Base-by-base conservation (phyloP, 2,797 vertebrate genomes). In the Podargus strigoides region DNA sequence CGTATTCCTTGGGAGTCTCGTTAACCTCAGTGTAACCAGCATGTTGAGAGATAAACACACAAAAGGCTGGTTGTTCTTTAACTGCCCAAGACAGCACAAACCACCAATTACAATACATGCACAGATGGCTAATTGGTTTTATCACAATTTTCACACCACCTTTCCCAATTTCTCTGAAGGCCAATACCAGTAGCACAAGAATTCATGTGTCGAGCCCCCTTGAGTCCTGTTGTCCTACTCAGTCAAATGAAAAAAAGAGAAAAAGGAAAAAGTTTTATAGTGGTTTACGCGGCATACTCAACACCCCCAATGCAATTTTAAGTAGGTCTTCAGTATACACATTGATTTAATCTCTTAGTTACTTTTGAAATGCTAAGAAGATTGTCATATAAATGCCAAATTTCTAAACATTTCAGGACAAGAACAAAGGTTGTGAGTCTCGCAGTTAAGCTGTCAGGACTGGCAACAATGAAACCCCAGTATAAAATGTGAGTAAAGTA, bases 51-150 rank as follows among this genome's bases (percentile, higher is more conserved):
- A 74, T 8, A 94, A 94, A 86, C 79, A 77, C 16, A 41, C 55
- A 81, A 81, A 89, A 81, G 53, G 7, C 62, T 78, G 46, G 62
- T 52, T 88, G 85, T 50, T 86, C 93, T 95, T 83, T 76, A 95
- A 90, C 80, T 47, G 87, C 36, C 89, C 74, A 24, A 66, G 74
- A 90, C 77, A 85, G 78, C 78, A 79, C 0, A 0, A 85, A 63
- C 60, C 46, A 89, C 81, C 52, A 73, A 82, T 89, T 93, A 87
- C 63, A 89, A 85, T 10, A 63, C 28, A 80, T 12, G 78, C 78
- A 96, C 94, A 94, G 92, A 92, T 94, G 95, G 94, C 72, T 96
- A 93, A 94, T 87, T 60, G 68, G 64, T 67, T 89, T 93, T 90
- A 59, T 68, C 84, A 94, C 85, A 73, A 42, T 87, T 89, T 94